Percentiles rank a stretch among this genome's conserved stretches.
Evolutionary conservation across 2,797 vertebrate species (phyloP).

Genomic region (Girardinus metallicus): DNA sequence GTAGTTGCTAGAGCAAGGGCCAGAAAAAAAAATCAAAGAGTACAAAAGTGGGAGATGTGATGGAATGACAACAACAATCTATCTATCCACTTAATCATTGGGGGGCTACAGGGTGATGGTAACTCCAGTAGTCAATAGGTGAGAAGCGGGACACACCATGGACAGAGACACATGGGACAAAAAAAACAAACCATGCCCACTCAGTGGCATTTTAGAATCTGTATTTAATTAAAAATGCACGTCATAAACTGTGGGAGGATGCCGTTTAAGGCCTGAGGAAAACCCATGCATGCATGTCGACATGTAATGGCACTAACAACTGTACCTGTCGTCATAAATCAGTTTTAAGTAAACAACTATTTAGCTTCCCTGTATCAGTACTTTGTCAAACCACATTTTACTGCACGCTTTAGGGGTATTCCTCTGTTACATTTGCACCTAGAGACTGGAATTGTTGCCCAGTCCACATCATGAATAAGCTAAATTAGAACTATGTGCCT

Average conservation of each 20-base stretch:
- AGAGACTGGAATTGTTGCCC: not conserved
- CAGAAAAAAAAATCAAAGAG: slow-evolving; percentile 1
- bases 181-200: not conserved
- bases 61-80: not conserved
- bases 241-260: not conserved
- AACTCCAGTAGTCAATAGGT: not conserved
- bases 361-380: not conserved
- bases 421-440: not conserved
- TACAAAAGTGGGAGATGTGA: not conserved
- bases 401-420: not conserved
- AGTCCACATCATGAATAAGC: not conserved
- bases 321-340: not conserved
- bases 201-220: not conserved
- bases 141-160: not conserved
- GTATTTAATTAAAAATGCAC: not conserved
- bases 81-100: not conserved
- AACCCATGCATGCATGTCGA: not conserved
- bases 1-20: not conserved
- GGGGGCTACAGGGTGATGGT: not conserved
- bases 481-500: no score
- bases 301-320: not conserved
- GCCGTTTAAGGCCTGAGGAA: not conserved
- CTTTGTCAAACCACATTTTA: not conserved
- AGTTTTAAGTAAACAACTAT: not conserved
- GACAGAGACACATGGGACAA: not conserved